Evolutionary conservation across 2,888 invertebrate genomes (phyloP), one percentile per base, ranked within the genome.

Genomic region (Agapostemon virescens): DNA sequence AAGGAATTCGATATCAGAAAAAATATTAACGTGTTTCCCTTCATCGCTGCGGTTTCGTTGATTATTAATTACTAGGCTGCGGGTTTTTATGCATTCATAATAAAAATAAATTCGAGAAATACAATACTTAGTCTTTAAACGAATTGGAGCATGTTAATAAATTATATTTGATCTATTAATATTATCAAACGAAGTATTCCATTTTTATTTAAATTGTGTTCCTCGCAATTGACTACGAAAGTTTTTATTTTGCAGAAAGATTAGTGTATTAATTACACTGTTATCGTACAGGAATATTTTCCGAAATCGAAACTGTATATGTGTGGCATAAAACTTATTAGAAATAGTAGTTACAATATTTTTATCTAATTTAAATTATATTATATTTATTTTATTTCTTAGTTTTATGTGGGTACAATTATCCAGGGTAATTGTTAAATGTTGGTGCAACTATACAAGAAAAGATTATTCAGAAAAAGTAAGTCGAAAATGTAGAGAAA

Each of bases 1-100:
- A 68, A 30, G 49, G 40, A 61, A 68, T 61, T n/a, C 30, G n/a
- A 70, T 42, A 40, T 63, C 36, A 3, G 5, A 9, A 69, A 45
- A 20, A 49, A 36, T 33, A n/a, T 33, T 40, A 17, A 69, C 15
- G 68, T 52, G 49, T 13, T 23, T 17, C 17, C 15, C 9, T n/a
- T 26, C n/a, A 52, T 49, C 61, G n/a, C 20, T 26, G 6, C 7
- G 30, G 15, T 15, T 0, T 26, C 13, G 13, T 0, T 26, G 17
- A 17, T n/a, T 17, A n/a, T 61, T 7, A 20, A 23, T 13, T 55
- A 49, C 49, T 49, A 49, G 9, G 11, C 49, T 11, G 3, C 9
- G 49, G 49, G n/a, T 49, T 49, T n/a, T n/a, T 49, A 49, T 49
- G 49, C 11, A n/a, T 49, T 49, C n/a, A 11, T n/a, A 4, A n/a